These are phyloP conservation scores for Gerris lacustris DNA, from an alignment of 2,888 invertebrate genomes.

Conservation along the genomic window DNA sequence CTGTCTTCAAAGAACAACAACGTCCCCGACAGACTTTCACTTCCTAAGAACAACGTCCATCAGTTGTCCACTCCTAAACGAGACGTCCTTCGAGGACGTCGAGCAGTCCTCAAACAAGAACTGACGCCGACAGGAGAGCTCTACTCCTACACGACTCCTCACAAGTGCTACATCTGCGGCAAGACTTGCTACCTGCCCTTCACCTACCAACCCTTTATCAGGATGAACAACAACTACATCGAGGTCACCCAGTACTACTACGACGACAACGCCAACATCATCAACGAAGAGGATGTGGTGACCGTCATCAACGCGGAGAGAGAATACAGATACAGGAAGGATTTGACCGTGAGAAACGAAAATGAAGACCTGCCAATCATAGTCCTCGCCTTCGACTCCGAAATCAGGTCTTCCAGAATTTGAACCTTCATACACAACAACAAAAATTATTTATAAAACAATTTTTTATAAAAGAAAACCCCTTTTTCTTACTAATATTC, in stretches of 20 bases:
- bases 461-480: too few relatives aligned
- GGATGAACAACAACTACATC: slow-evolving; percentile 1
- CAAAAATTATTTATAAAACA: too few relatives aligned
- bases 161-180: not conserved
- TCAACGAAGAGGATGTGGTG: not conserved
- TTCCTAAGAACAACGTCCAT: not conserved
- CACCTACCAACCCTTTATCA: not conserved
- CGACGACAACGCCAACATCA: not conserved
- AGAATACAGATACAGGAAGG: not conserved
- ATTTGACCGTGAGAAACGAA: not conserved
- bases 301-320: not conserved
- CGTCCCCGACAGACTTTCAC: not conserved
- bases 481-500: too few relatives aligned
- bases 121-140: not conserved
- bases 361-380: not conserved
- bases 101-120: not conserved
- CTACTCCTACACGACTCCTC: not conserved
- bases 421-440: not conserved
- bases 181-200: not conserved
- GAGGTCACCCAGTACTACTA: not conserved
- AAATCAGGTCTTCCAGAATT: not conserved
- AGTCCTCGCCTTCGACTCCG: not conserved
- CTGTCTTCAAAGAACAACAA: not conserved
- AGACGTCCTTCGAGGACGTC: not conserved
- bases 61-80: not conserved